Evolutionary conservation across 2,888 invertebrate genomes (phyloP).

Genomic region (Gnatocerus cornutus): DNA sequence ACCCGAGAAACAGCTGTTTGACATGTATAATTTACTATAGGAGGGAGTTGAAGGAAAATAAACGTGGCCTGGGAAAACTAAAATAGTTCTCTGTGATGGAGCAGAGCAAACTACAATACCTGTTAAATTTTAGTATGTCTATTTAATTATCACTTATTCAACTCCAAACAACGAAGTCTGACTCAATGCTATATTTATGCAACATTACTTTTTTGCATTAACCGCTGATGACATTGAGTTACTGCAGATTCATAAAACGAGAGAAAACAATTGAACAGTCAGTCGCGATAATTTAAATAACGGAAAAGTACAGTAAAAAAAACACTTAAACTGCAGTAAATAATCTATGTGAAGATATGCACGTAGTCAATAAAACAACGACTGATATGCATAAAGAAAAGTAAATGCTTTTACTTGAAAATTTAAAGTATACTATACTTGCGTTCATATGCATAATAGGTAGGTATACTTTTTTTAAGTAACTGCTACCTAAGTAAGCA

Average conservation of each 20-base stretch:
- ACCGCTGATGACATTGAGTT: conserved; percentile 35
- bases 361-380: conserved; percentile 27
- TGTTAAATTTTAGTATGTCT: background rate
- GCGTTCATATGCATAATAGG: no score
- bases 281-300: conserved; percentile 3
- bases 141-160: conserved; percentile 37
- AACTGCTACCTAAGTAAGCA: no score
- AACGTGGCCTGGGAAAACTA: conserved; percentile 58
- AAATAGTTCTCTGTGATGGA: conserved; percentile 55
- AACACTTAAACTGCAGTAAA: conserved; percentile 28
- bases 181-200: conserved; percentile 25
- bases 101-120: conserved; percentile 36
- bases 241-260: conserved; percentile 23
- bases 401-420: no score
- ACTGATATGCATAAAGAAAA: conserved; percentile 23
- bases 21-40: conserved; percentile 52
- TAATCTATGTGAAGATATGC: conserved; percentile 41
- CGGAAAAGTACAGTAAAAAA: conserved; percentile 35
- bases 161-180: conserved; percentile 22
- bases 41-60: conserved; percentile 51
- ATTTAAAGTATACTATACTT: no score
- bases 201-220: conserved; percentile 27
- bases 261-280: conserved; percentile 7
- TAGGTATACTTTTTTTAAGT: no score
- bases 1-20: conserved; percentile 56